Conservation (phyloP, 2,113 vertebrate genomes). For the Albula glossodonta region DNA sequence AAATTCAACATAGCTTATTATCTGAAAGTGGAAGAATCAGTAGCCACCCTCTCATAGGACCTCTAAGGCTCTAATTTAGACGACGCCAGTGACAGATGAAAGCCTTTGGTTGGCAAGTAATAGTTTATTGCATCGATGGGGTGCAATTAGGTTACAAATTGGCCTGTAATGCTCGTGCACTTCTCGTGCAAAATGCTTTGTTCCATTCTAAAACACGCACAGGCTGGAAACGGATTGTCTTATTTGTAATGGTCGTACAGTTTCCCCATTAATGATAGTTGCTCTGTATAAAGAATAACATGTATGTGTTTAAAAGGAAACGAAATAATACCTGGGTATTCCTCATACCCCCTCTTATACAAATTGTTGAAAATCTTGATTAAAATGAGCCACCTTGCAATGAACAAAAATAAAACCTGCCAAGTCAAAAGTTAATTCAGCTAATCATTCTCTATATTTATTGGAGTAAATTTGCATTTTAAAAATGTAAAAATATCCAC, state of each 20-base stretch:
- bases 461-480: too few species aligned
- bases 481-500: neutral
- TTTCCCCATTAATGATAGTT: constrained; percentile 2
- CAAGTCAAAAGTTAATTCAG: too few species aligned
- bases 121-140: constrained; percentile 17
- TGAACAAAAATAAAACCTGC: too few species aligned
- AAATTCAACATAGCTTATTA: neutral
- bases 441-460: too few species aligned
- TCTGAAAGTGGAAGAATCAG: neutral
- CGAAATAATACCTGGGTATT: neutral
- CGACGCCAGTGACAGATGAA: neutral
- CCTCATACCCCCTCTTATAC: neutral
- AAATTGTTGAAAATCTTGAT: neutral
- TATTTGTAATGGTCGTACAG: neutral
- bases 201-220: constrained; percentile 14
- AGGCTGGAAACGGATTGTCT: neutral
- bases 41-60: too few species aligned
- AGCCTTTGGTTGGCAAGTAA: neutral
- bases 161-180: constrained; percentile 4
- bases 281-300: neutral
- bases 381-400: too few species aligned
- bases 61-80: too few species aligned
- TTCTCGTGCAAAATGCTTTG: neutral
- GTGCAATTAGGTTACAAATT: constrained; percentile 41
- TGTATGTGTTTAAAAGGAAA: neutral